Evolutionary conservation across 2,888 invertebrate species (phyloP).

Genomic region (Aplocera efformata): DNA sequence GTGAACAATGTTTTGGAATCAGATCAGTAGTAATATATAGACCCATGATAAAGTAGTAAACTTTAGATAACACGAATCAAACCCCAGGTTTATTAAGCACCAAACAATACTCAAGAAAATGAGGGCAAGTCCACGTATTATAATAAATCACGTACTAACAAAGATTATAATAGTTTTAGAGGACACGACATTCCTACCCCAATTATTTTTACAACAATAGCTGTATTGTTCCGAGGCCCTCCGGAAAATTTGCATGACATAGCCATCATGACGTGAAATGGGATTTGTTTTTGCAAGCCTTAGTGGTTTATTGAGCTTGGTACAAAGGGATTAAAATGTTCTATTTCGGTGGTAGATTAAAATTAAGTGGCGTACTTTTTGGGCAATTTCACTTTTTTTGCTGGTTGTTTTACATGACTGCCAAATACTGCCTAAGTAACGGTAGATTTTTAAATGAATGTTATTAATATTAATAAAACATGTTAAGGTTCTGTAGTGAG

Average conservation of each 20-base stretch:
- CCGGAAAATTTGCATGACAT: conserved; percentile 66
- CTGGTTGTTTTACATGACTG: no score
- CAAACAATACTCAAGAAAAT: background rate
- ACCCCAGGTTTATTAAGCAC: background rate
- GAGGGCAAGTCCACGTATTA: background rate
- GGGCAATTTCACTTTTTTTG: no score
- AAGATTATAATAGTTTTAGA: conserved; percentile 37
- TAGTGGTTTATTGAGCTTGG: conserved; percentile 15
- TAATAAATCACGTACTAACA: conserved; percentile 12
- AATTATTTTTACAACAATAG: conserved; percentile 73
- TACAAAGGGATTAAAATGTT: background rate
- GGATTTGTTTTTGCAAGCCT: conserved; percentile 59
- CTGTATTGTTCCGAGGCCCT: conserved; percentile 53
- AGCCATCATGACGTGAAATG: conserved; percentile 49
- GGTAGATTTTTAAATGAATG: no score
- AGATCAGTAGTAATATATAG: no score
- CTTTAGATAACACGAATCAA: background rate
- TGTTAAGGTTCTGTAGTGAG: no score
- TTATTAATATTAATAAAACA: no score
- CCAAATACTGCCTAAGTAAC: no score
- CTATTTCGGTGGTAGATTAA: background rate
- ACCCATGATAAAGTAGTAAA: no score
- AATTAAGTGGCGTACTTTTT: background rate
- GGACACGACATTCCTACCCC: conserved; percentile 51
- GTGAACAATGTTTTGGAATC: no score